Percentiles rank a stretch among this genome's conserved stretches.
Conservation (phyloP, 2,797 vertebrate genomes). For the Aeoliscus strigatus region DNA sequence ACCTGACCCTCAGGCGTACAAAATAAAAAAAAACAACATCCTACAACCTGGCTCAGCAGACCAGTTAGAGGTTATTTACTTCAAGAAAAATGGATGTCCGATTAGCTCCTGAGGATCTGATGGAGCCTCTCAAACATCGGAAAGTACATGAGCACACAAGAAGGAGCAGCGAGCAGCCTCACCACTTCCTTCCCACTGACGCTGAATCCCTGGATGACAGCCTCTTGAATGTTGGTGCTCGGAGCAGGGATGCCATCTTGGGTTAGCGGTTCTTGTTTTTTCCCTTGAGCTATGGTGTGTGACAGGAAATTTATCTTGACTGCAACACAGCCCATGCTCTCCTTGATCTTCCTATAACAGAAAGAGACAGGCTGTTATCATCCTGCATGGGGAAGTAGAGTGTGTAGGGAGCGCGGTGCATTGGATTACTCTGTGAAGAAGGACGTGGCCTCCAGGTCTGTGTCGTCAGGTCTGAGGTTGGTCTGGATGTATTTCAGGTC, state of each 20-base stretch:
- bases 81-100: no score
- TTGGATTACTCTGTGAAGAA: conserved; percentile 84
- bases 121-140: no score
- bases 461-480: conserved; percentile 82
- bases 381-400: no score
- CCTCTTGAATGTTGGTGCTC: conserved; percentile 71
- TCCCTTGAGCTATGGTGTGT: conserved; percentile 76
- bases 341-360: conserved; percentile 82
- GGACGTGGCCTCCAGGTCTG: conserved; percentile 83
- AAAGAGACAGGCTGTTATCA: no score
- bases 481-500: conserved; percentile 84
- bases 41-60: no score
- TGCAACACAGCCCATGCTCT: conserved; percentile 81
- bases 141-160: no score
- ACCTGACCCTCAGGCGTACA: no score
- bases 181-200: conserved; percentile 60
- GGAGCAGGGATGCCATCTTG: conserved; percentile 25
- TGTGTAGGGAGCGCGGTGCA: background rate
- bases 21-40: no score
- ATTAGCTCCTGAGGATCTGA: no score
- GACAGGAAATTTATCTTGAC: conserved; percentile 86
- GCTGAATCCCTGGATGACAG: conserved; percentile 63
- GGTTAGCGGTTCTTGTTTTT: conserved; percentile 21
- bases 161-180: conserved; percentile 32
- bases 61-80: no score